These are phyloP conservation scores for Boulengeromyrus knoepffleri DNA, from an alignment of 2,113 vertebrate species.

Conservation along the genomic window DNA sequence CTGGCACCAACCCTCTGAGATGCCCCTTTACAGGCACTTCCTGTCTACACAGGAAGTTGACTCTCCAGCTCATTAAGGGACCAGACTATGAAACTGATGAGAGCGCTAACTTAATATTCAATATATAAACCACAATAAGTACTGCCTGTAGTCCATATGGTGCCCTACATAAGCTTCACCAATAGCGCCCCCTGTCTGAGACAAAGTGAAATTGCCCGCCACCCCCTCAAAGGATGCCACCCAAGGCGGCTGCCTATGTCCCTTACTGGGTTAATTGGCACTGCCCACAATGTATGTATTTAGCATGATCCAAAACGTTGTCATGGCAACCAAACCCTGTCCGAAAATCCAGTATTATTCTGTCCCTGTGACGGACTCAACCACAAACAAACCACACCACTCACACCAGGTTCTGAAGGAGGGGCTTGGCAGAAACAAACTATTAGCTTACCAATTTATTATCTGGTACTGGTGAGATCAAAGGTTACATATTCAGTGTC, in stretches of 20 bases:
- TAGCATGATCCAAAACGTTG: not conserved
- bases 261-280: not conserved
- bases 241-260: not conserved
- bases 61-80: not conserved
- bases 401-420: not conserved
- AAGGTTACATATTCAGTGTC: not conserved
- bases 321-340: not conserved
- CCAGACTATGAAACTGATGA: not conserved
- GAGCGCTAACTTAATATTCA: not conserved
- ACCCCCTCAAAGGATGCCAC: not conserved
- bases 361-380: not conserved
- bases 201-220: not conserved
- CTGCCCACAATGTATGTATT: not conserved
- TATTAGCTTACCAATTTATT: not conserved
- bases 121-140: not conserved
- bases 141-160: not conserved
- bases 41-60: not conserved
- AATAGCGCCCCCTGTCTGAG: not conserved
- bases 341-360: not conserved
- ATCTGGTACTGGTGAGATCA: not conserved
- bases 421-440: not conserved
- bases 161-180: not conserved
- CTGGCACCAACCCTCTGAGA: not conserved
- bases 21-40: not conserved
- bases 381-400: not conserved